Percentiles rank a stretch among this genome's conserved stretches.
Conservation (phyloP, 2,797 vertebrate species). For the Channallabes apus region DNA sequence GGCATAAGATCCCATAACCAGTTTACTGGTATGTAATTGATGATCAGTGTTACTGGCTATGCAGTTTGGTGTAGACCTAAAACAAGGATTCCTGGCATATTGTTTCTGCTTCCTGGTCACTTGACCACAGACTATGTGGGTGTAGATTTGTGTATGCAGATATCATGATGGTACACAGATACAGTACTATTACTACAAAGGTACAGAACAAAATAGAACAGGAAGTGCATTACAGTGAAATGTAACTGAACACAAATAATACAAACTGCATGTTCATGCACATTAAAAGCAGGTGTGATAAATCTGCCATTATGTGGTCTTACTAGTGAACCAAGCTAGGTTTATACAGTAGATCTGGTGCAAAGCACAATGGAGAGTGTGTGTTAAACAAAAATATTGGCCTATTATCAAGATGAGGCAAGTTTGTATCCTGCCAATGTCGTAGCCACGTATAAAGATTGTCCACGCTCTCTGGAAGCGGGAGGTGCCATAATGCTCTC, state of each 20-base stretch:
- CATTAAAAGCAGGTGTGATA: too few relatives aligned
- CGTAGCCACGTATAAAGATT: background rate
- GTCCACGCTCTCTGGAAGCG: background rate
- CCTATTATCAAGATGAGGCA: background rate
- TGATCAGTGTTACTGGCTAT: background rate
- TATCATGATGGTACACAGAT: background rate
- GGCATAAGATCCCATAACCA: too few relatives aligned
- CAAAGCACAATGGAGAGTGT: background rate
- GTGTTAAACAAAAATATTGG: background rate
- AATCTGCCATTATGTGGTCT: background rate
- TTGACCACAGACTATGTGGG: background rate
- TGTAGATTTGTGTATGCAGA: conserved; percentile 5
- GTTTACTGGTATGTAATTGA: background rate
- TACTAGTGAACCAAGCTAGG: background rate
- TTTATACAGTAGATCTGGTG: background rate
- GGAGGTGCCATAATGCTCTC: background rate
- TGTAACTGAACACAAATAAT: background rate
- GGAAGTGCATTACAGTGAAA: background rate
- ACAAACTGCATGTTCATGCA: background rate
- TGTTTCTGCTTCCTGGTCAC: background rate
- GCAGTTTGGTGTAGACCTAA: background rate
- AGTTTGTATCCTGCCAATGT: background rate
- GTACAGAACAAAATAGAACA: background rate
- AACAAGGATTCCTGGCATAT: background rate
- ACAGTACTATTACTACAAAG: background rate